A percentile compares a stretch with the other conserved stretches of the same genome.
Conservation (phyloP, 1,140 invertebrate genomes). For the Augochlora pura region DNA sequence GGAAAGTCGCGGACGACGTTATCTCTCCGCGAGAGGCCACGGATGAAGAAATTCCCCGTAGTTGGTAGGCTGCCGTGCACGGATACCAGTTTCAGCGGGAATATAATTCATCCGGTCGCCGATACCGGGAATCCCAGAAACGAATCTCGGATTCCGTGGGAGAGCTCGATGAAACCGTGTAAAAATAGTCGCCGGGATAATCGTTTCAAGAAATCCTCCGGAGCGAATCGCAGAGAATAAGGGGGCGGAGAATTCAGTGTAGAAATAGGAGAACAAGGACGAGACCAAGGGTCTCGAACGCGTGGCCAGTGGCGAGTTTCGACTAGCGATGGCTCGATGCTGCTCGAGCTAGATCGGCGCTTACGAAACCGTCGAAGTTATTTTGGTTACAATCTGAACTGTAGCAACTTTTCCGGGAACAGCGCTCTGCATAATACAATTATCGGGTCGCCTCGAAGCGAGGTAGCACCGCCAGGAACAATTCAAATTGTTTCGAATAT, state of each 20-base stretch:
- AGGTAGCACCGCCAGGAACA: too few relatives aligned
- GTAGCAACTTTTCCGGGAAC: too few relatives aligned
- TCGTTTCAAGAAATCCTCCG: neutral
- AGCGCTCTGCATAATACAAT: too few relatives aligned
- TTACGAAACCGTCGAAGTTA: neutral
- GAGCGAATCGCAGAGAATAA: too few relatives aligned
- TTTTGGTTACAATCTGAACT: too few relatives aligned
- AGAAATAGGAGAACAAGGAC: neutral
- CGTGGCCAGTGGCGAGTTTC: constrained; percentile 13
- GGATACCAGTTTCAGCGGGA: constrained; percentile 7
- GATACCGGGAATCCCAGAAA: constrained; percentile 12
- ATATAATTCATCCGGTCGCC: neutral
- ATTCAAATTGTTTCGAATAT: too few relatives aligned
- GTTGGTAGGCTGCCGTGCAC: neutral
- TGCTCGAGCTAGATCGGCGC: too few relatives aligned
- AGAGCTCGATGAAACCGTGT: constrained; percentile 6
- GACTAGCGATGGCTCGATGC: too few relatives aligned
- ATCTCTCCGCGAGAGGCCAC: neutral
- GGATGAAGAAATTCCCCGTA: constrained; percentile 2
- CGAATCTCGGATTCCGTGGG: neutral
- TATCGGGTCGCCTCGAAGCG: too few relatives aligned
- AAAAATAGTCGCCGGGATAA: constrained; percentile 25
- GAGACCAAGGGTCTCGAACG: constrained; percentile 34
- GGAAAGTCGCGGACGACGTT: neutral
- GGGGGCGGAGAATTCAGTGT: neutral